Evolutionary conservation across 1,140 invertebrate species (phyloP), one percentile per base, ranked within the genome.

Genomic region (Drosophila erecta): DNA sequence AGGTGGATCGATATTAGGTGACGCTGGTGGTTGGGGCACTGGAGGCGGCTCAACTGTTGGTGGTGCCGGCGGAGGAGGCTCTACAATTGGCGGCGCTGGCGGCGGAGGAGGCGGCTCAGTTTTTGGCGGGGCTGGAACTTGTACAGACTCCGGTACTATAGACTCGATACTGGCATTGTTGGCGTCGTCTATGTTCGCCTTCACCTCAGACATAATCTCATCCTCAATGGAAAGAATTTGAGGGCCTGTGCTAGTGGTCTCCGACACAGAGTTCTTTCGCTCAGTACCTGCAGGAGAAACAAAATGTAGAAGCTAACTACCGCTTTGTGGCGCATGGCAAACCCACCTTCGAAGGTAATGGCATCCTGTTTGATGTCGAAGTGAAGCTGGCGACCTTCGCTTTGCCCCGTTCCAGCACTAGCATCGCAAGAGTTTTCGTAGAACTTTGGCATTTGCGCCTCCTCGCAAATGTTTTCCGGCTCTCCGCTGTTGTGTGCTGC

Each of bases 281-380:
- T 93, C 76, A 56, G 91, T 91, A 17, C 91, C 90, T 91, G 37
- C 0, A 73, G 53, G 14, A n/a, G 6, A 46, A 27, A 22, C 4
- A 1, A 40, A 12, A 22, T 2, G 40, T 37, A 30, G 20, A 5
- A 27, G 41, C 5, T 8, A 35, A 17, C 11, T 7, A 20, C 2
- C 3, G 27, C 24, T 3, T 15, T 24, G 1, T 6, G 8, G 5
- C 10, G 2, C 4, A 15, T 12, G 4, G 0, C 2, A 17, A 37
- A 57, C 55, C 2, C 46, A 81, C 90, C 92, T 73, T 92, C 75
- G 40, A 92, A 92, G 67, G 84, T 92, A 37, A 92, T 91, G n/a
- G 86, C 79, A 72, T 92, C 84, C 73, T 92, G 85, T 44, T 92
- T 92, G 14, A 92, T 92, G 56, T 92, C 91, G 62, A 92, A 91